Conservation (phyloP, 2,113 vertebrate genomes). For the Mungos mungo region DNA sequence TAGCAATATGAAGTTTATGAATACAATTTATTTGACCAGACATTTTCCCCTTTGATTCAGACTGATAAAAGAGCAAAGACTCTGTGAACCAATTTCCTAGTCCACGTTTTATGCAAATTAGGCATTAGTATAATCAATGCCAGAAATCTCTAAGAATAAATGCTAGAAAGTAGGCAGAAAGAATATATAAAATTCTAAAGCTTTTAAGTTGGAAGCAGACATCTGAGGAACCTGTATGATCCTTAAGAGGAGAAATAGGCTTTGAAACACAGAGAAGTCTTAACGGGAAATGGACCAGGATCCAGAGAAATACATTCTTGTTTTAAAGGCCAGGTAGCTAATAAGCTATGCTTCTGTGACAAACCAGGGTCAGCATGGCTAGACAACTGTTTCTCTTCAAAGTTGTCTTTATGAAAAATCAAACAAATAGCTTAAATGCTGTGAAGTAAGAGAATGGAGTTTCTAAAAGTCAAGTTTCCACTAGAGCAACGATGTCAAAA, state of each 20-base stretch:
- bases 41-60: neutral
- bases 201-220: neutral
- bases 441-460: neutral
- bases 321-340: neutral
- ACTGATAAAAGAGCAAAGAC: neutral
- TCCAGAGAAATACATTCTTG: neutral
- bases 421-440: neutral
- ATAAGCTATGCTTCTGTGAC: neutral
- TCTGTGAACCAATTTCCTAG: neutral
- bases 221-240: neutral
- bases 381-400: neutral
- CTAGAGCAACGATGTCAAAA: neutral
- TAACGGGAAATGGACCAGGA: neutral
- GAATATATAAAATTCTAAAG: neutral
- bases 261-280: neutral
- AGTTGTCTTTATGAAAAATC: neutral
- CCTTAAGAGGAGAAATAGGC: neutral
- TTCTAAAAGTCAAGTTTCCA: neutral
- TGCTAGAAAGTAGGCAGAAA: neutral
- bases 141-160: neutral
- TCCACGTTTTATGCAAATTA: neutral
- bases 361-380: neutral
- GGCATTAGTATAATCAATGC: neutral
- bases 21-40: neutral
- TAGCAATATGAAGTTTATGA: conserved; percentile 3